A percentile compares a stretch with the other conserved stretches of the same genome.
These are phyloP conservation scores for Rattus rattus DNA, from an alignment of 2,113 vertebrate genomes.

Conservation along the genomic window DNA sequence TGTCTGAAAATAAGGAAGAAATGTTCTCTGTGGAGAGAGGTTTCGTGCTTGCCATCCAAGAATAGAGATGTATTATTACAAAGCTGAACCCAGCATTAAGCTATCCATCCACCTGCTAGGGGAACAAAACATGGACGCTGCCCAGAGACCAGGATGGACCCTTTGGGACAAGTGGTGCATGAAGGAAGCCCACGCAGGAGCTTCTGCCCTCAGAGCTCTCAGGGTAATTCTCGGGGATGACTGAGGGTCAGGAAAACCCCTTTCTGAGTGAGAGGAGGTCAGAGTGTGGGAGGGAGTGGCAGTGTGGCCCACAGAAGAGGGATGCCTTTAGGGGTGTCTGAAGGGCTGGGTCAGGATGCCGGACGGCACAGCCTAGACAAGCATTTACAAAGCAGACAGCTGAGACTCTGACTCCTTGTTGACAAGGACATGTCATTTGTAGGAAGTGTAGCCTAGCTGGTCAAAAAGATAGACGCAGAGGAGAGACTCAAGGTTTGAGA, in stretches of 20 bases:
- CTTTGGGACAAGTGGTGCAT: not conserved
- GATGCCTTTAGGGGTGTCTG: fast-evolving
- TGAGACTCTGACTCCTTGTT: not conserved
- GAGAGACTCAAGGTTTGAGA: not conserved
- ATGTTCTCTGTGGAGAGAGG: not conserved
- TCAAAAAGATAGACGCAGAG: not conserved
- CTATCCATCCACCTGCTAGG: not conserved
- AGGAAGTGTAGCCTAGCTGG: not conserved
- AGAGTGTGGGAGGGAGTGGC: not conserved
- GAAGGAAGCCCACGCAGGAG: not conserved
- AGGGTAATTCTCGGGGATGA: not conserved
- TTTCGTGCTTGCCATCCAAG: not conserved
- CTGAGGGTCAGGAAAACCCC: not conserved
- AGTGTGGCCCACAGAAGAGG: not conserved
- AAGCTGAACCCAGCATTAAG: not conserved
- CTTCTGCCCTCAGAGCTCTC: not conserved
- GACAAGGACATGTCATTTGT: not conserved
- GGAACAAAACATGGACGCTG: not conserved
- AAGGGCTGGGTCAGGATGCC: not conserved
- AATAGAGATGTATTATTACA: not conserved
- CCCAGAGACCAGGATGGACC: not conserved
- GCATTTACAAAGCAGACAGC: not conserved
- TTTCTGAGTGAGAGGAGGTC: not conserved
- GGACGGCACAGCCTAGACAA: not conserved
- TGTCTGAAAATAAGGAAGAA: not conserved